phyloP scores from a whole-genome alignment of 2,888 invertebrate species.

The Pherbina coryleti region DNA sequence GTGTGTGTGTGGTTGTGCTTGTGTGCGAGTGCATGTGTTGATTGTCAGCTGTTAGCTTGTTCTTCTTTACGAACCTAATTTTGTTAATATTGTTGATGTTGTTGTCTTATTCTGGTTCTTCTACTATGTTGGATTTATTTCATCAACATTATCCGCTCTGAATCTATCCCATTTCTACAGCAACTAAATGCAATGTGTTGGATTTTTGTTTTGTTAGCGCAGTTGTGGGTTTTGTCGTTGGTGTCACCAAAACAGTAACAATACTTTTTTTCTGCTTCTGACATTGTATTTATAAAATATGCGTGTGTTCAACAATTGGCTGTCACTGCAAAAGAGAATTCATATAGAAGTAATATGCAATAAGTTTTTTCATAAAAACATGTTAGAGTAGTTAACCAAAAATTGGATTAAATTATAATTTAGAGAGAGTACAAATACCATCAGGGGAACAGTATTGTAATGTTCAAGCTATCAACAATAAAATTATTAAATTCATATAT shows the following conservation, averaged over 20 bases:
- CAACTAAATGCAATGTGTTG: not conserved
- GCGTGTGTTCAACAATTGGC: too few relatives aligned
- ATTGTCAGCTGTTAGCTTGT: conserved; percentile 5
- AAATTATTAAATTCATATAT: too few relatives aligned
- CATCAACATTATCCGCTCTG: not conserved
- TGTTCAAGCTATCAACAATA: too few relatives aligned
- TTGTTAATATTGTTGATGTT: not conserved
- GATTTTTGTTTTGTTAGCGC: not conserved
- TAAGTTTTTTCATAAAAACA: too few relatives aligned
- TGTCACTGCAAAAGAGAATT: too few relatives aligned
- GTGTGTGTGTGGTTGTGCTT: not conserved
- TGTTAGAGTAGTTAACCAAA: too few relatives aligned
- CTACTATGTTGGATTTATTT: not conserved
- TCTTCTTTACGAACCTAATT: not conserved
- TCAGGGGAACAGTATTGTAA: too few relatives aligned
- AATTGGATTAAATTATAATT: too few relatives aligned
- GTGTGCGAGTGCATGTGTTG: not conserved
- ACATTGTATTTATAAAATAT: not conserved
- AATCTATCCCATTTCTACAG: too few relatives aligned
- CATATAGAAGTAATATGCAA: too few relatives aligned
- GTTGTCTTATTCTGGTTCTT: not conserved
- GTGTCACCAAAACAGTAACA: not conserved
- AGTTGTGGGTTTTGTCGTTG: not conserved
- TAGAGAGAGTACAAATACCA: too few relatives aligned
- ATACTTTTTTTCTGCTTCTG: not conserved